Conservation (phyloP, 2,113 vertebrate species). For the Rhabdomys dilectus region DNA sequence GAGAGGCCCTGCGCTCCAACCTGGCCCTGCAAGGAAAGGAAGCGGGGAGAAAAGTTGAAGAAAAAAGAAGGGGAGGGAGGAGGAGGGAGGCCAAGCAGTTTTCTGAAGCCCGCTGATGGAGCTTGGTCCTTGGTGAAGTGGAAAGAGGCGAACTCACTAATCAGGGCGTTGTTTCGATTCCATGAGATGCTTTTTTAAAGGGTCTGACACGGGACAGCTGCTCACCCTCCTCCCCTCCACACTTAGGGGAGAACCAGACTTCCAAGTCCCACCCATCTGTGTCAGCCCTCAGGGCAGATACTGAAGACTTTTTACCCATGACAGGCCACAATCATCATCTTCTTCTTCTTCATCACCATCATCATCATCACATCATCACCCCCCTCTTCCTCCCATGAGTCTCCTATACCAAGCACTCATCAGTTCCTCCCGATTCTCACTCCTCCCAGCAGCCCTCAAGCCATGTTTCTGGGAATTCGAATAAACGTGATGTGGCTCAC, state of each 20-base stretch:
- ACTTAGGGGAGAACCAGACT: not conserved
- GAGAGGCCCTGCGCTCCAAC: not conserved
- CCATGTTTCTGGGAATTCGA: not conserved
- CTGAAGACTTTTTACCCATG: not conserved
- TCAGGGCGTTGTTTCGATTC: not conserved
- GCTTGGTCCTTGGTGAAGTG: not conserved
- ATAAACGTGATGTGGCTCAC: not conserved
- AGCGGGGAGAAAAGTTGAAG: not conserved
- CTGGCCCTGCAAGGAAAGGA: not conserved
- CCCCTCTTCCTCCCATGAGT: not conserved
- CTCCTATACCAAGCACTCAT: not conserved
- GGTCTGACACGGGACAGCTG: not conserved
- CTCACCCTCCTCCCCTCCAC: not conserved
- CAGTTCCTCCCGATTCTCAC: not conserved
- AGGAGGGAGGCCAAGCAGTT: too few species aligned
- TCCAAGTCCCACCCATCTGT: not conserved
- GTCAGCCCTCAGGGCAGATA: not conserved
- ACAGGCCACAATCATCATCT: not conserved
- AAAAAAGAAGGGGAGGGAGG: not conserved
- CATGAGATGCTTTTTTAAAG: not conserved
- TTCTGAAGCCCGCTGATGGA: not conserved
- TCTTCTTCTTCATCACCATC: not conserved
- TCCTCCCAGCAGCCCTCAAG: not conserved
- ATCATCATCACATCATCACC: not conserved
- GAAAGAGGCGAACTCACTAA: not conserved